These are phyloP conservation scores for Darevskia nairensis DNA, from an alignment of 2,797 vertebrate genomes.

Conservation along the genomic window DNA sequence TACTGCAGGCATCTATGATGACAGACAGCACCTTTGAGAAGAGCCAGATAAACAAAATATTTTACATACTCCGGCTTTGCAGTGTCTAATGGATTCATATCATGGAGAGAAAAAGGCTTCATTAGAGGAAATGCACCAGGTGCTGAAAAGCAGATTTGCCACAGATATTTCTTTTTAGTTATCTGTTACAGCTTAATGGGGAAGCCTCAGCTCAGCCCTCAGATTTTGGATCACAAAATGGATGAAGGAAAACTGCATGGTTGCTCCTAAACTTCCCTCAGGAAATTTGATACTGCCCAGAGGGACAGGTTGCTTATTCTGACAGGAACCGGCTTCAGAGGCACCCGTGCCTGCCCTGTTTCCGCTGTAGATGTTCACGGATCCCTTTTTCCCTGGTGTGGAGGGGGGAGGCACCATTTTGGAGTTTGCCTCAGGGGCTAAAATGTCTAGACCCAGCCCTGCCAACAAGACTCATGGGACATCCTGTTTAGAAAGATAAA, in stretches of 20 bases:
- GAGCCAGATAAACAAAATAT: conserved; percentile 66
- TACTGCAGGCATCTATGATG: conserved; percentile 58
- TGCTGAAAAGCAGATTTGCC: conserved; percentile 58
- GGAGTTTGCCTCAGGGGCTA: too few relatives aligned
- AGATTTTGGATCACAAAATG: conserved; percentile 33
- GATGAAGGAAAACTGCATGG: conserved; percentile 17
- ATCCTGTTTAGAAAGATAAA: too few relatives aligned
- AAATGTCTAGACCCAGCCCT: too few relatives aligned
- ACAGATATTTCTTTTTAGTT: conserved; percentile 52
- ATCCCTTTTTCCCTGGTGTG: too few relatives aligned
- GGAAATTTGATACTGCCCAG: conserved; percentile 12
- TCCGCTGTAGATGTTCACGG: too few relatives aligned
- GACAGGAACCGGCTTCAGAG: not conserved
- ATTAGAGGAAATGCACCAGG: conserved; percentile 64
- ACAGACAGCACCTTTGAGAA: conserved; percentile 68
- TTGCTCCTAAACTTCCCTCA: conserved; percentile 7
- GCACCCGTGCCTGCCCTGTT: not conserved
- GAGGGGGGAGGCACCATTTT: too few relatives aligned
- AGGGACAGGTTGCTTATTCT: conserved; percentile 10
- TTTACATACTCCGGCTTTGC: conserved; percentile 65
- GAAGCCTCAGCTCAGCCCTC: not conserved
- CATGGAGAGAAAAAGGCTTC: conserved; percentile 59
- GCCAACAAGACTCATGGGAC: too few relatives aligned
- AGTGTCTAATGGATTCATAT: conserved; percentile 64
- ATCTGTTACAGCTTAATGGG: conserved; percentile 28